Conservation (phyloP, 2,888 invertebrate genomes). For the Copidosoma aretas region DNA sequence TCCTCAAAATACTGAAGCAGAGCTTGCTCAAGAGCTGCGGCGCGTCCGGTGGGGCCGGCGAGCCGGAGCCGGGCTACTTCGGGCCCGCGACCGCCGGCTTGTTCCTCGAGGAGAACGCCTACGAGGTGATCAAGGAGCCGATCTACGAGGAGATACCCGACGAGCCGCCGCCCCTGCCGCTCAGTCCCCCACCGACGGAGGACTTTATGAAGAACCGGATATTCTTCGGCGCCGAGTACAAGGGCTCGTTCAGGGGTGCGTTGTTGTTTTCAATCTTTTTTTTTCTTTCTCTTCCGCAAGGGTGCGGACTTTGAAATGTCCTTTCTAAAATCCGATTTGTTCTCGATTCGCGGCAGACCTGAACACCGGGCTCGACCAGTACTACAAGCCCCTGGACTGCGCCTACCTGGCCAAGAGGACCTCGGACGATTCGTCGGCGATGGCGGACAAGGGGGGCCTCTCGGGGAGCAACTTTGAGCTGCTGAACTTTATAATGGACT, state of each 20-base stretch:
- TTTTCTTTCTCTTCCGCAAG: no score
- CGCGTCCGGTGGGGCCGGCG: conserved; percentile 47
- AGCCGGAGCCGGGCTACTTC: conserved; percentile 51
- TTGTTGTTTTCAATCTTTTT: background rate
- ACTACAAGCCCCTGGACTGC: conserved; percentile 36
- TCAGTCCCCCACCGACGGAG: conserved; percentile 76
- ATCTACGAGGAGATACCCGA: conserved; percentile 64
- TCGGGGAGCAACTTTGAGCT: conserved; percentile 90
- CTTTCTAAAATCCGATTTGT: no score
- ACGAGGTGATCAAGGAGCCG: conserved; percentile 62
- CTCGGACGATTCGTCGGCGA: conserved; percentile 54
- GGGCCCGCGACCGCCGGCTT: background rate
- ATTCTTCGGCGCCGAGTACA: no score
- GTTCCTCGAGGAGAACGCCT: conserved; percentile 60
- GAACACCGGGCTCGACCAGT: conserved; percentile 24
- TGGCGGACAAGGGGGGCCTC: conserved; percentile 59
- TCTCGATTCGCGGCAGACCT: conserved; percentile 19
- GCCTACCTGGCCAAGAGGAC: conserved; percentile 51
- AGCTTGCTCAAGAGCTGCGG: conserved; percentile 54
- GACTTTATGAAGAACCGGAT: conserved; percentile 73
- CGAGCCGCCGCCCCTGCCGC: conserved; percentile 73
- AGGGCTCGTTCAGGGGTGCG: conserved; percentile 58
- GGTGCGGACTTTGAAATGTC: no score
- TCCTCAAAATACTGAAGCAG: conserved; percentile 57
- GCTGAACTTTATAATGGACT: conserved; percentile 86